A percentile compares a stretch with the other conserved stretches of the same genome.
Conservation (phyloP, 2,113 vertebrate species). For the Xenotilapia flavipinnis region DNA sequence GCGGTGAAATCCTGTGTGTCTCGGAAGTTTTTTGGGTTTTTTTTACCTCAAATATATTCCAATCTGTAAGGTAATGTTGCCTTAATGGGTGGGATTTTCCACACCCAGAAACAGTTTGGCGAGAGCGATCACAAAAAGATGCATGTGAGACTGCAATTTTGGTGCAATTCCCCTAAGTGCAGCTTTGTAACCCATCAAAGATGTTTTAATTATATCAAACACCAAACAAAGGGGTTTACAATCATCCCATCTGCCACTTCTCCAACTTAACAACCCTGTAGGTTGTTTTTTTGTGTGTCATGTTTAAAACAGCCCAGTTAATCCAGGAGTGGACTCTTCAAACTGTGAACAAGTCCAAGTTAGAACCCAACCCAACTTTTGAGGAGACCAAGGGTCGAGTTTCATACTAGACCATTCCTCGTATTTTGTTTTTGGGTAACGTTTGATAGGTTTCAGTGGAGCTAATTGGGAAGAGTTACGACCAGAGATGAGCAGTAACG, state of each 20-base stretch:
- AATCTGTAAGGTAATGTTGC: neutral
- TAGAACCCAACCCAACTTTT: neutral
- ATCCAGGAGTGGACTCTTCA: neutral
- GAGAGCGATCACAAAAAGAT: neutral
- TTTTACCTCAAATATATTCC: slow-evolving; percentile 9
- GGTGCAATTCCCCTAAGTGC: neutral
- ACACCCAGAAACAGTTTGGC: neutral
- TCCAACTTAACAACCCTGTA: neutral
- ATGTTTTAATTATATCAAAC: neutral
- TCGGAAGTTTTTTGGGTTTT: neutral
- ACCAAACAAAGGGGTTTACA: neutral
- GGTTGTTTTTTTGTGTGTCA: neutral
- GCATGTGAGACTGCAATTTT: neutral
- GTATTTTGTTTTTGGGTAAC: neutral
- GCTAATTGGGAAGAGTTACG: neutral
- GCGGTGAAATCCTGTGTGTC: neutral
- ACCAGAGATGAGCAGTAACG: too few species aligned
- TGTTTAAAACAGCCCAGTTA: neutral
- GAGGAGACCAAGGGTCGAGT: neutral
- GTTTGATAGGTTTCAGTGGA: neutral
- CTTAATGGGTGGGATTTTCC: neutral
- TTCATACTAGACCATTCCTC: neutral
- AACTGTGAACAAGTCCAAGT: neutral
- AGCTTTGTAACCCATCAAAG: neutral
- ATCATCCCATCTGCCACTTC: neutral